Evolutionary conservation across 2,797 vertebrate species (phyloP), one percentile per base, ranked within the genome.

Genomic region (Manis pentadactyla): DNA sequence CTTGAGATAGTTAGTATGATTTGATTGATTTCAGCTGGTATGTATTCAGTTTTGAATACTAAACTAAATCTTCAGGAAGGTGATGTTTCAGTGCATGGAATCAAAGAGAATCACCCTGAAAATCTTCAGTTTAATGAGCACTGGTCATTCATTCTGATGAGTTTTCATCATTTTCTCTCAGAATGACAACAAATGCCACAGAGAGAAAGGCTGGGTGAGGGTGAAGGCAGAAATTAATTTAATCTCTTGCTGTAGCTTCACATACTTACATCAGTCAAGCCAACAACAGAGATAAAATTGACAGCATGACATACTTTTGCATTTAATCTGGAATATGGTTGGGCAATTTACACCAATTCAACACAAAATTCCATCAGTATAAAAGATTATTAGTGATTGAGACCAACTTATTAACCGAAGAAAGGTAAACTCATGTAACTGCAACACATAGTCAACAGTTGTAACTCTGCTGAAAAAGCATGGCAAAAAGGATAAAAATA

Each of bases 1-100:
- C 94, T 97, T 96, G 90, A 97, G 82, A 90, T 92, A 95, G 89
- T 97, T 94, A 88, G 93, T 90, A 95, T 96, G 14, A 64, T 98
- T 97, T 98, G 97, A 97, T 69, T 95, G 74, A 97, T 77, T 97
- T 91, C 89, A 19, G 39, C 79, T 34, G 53, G 29, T 83, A 13
- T 79, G 46, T 46, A 87, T 93, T 98, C 39, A 88, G 88, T 98
- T 98, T 90, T 78, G 37, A 27, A 94, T 97, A 94, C 75, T 95
- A 84, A 97, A 97, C 23, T 97, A 37, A 90, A 95, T 96, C 90
- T 96, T 97, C 46, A 87, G 66, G 39, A 97, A 97, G 79, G 29
- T 95, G 96, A 57, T 82, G 42, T 95, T 98, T 97, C 84, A 95
- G 1, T 53, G 12, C 17, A 78, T 17, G 83, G 64, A 87, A 97